Percentiles rank a stretch among this genome's conserved stretches.
These are phyloP conservation scores for Morone saxatilis DNA, from an alignment of 2,113 vertebrate genomes.

Conservation along the genomic window DNA sequence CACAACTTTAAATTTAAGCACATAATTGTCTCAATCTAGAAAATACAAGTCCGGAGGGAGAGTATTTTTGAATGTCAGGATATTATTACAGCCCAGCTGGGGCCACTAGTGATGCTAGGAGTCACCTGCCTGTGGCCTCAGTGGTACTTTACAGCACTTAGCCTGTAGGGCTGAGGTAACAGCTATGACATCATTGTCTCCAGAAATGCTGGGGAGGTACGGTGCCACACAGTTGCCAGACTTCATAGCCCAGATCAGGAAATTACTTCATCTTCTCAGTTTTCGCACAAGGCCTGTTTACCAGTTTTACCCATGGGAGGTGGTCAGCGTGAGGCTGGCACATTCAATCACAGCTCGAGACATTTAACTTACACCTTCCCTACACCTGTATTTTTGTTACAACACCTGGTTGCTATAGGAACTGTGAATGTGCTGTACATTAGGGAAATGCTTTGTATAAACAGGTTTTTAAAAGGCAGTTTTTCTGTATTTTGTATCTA, in stretches of 20 bases:
- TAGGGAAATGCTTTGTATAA: constrained; percentile 14
- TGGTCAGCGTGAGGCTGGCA: constrained; percentile 59
- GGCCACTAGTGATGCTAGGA: constrained; percentile 66
- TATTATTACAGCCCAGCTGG: constrained; percentile 74
- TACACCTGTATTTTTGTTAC: constrained; percentile 81
- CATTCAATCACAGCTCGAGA: constrained; percentile 50
- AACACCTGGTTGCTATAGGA: constrained; percentile 64
- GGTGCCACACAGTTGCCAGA: constrained; percentile 76
- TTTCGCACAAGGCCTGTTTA: constrained; percentile 71
- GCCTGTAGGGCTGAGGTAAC: constrained; percentile 68
- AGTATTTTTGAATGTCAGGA: constrained; percentile 71
- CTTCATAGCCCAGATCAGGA: constrained; percentile 75
- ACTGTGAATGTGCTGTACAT: constrained; percentile 44
- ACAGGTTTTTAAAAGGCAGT: background rate
- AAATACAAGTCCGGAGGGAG: constrained; percentile 65
- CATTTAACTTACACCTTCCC: constrained; percentile 48
- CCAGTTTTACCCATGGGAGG: constrained; percentile 65
- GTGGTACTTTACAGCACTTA: constrained; percentile 76
- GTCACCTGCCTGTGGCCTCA: constrained; percentile 78
- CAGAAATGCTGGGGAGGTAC: constrained; percentile 71
- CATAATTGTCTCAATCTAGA: constrained; percentile 70
- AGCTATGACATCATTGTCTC: constrained; percentile 83
- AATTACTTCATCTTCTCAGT: constrained; percentile 78
- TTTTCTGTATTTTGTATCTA: background rate
- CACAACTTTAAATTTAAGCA: constrained; percentile 54